Evolutionary conservation across 2,888 invertebrate genomes (phyloP), one percentile per base, ranked within the genome.

Genomic region (Maniola hyperantus): DNA sequence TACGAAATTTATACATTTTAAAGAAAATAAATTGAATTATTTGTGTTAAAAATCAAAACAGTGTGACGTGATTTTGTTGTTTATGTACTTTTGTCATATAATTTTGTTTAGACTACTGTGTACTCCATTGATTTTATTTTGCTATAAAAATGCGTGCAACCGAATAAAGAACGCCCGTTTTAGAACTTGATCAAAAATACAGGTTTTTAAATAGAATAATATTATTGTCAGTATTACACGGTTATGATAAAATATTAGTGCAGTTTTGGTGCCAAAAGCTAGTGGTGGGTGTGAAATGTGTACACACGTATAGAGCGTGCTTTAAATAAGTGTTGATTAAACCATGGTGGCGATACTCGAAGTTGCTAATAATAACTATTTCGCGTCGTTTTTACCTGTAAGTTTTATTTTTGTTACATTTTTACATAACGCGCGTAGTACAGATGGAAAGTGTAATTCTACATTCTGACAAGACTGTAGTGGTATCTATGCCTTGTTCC

Each of bases 371-470:
- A 89, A 89, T 79, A 85, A 86, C 73, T 91, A 83, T 76, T 91
- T 92, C 73, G 82, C 82, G 70, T 85, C 91, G 5, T 91, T 92
- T 76, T 78, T 92, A 74, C 91, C 91, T 75, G 91, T 92, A 83
- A 92, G 91, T 90, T 61, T 18, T n/a, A 59, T 50, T 36, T 42
- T 18, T 39, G 11, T 18, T 18, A 39, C 7, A 34, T 42, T 57
- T 57, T 42, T 11, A 7, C 4, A 51, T 26, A 51, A 20, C 8
- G 8, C 18, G 18, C 8, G 8, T 18, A 46, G 2, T 39, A 39
- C 10, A 39, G 39, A 11, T 39, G 10, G 39, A 48, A n/a, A 1
- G 6, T 48, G 46, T 7, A 15, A 46, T 6, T 46, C 46, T 46
- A 46, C 46, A n/a, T n/a, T n/a, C 15, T 46, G n/a, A n/a, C n/a